Conservation (phyloP, 2,888 invertebrate species). For the Pomacea canaliculata region DNA sequence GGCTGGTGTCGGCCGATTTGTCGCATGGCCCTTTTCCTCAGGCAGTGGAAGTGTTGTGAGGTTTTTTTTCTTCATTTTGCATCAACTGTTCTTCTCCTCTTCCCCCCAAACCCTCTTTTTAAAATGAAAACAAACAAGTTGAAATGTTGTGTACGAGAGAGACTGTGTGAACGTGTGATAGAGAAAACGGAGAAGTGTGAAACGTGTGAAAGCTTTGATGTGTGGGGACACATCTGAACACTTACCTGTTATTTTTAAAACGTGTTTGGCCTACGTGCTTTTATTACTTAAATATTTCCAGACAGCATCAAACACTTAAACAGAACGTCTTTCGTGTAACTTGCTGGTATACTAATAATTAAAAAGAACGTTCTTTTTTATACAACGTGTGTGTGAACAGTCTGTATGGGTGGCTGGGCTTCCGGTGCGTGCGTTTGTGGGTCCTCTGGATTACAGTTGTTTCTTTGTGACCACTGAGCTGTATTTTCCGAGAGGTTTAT, state of each 20-base stretch:
- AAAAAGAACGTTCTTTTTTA: too few species aligned
- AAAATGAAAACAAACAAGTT: too few species aligned
- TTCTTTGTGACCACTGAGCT: too few species aligned
- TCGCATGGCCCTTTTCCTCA: conserved; percentile 13
- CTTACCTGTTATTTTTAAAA: not conserved
- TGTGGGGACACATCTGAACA: not conserved
- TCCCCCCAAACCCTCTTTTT: too few species aligned
- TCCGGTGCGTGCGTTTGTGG: not conserved
- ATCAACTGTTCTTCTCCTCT: not conserved
- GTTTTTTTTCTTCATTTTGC: not conserved
- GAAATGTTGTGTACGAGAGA: not conserved
- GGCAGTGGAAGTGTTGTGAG: conserved; percentile 20
- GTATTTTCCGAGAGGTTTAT: too few species aligned
- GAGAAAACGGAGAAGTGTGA: not conserved
- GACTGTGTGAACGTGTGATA: not conserved
- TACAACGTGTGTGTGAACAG: not conserved
- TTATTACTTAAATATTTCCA: too few species aligned
- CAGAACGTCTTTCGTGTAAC: too few species aligned
- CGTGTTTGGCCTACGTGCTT: not conserved
- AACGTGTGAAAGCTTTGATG: not conserved
- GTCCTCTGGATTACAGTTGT: too few species aligned
- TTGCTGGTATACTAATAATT: too few species aligned
- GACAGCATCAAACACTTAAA: too few species aligned
- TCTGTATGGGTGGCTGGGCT: not conserved
- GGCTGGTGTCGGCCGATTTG: conserved; percentile 16